Evolutionary conservation across 1,140 invertebrate species (phyloP).

Genomic region (Oryzaephilus surinamensis): DNA sequence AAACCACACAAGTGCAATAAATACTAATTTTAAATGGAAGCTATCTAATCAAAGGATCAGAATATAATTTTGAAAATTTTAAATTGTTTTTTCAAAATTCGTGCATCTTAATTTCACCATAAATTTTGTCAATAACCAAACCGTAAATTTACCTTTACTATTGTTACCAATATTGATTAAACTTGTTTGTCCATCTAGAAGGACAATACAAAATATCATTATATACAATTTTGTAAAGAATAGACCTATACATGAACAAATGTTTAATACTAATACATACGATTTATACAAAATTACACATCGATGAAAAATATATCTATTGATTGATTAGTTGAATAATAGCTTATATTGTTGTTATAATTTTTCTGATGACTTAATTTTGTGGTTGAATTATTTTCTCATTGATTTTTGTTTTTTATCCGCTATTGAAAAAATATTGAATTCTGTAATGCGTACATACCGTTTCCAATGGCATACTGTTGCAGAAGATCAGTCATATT

Average conservation of each 20-base stretch:
- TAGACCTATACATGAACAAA: conserved; percentile 2
- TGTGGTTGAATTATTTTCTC: too few relatives aligned
- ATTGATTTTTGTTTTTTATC: too few relatives aligned
- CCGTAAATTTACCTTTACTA: conserved; percentile 23
- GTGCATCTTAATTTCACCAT: too few relatives aligned
- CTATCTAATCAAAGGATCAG: too few relatives aligned
- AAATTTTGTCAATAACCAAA: too few relatives aligned
- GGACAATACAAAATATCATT: conserved; percentile 4
- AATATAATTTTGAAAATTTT: too few relatives aligned
- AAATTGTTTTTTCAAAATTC: too few relatives aligned
- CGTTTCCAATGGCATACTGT: conserved; percentile 77
- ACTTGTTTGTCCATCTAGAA: conserved; percentile 26
- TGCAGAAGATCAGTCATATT: conserved; percentile 84
- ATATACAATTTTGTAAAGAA: not conserved
- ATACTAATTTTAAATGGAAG: too few relatives aligned
- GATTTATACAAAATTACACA: not conserved
- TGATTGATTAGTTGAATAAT: too few relatives aligned
- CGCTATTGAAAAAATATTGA: not conserved
- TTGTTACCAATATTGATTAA: conserved; percentile 27
- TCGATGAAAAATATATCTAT: not conserved
- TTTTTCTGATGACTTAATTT: too few relatives aligned
- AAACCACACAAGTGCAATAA: too few relatives aligned
- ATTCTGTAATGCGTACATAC: conserved; percentile 39
- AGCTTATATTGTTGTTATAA: too few relatives aligned
- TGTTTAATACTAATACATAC: conserved; percentile 7